phyloP scores from a whole-genome alignment of 2,797 vertebrate species.

The Gobionotothen gibberifrons region DNA sequence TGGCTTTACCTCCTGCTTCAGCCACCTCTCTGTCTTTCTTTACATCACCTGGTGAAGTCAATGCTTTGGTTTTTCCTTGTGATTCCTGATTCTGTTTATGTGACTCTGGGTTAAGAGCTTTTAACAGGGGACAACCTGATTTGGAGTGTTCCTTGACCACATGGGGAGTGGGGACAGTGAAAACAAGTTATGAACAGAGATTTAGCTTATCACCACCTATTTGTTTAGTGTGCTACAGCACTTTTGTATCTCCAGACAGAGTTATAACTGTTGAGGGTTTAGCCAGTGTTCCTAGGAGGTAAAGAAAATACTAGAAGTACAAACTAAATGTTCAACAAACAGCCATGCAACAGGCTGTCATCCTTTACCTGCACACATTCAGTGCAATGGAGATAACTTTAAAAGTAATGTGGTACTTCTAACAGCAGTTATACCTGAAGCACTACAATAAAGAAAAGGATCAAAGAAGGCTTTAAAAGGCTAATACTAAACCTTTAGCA shows the following conservation, averaged over 20 bases:
- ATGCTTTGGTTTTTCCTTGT: neutral
- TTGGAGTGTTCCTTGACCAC: too few relatives aligned
- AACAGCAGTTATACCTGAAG: constrained; percentile 12
- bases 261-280: too few relatives aligned
- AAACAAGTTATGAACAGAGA: neutral
- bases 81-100: neutral
- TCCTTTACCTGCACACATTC: constrained; percentile 4
- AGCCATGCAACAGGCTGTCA: neutral
- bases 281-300: too few relatives aligned
- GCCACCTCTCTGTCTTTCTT: neutral
- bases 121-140: neutral
- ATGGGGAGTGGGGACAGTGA: neutral
- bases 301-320: neutral
- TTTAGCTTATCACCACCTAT: neutral
- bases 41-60: neutral
- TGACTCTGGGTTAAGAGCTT: neutral
- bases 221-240: neutral
- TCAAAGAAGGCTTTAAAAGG: neutral
- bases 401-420: constrained; percentile 19
- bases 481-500: neutral
- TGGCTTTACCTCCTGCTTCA: constrained; percentile 5
- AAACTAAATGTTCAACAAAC: neutral
- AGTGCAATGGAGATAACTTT: neutral
- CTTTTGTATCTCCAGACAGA: too few relatives aligned
- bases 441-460: neutral